Evolutionary conservation across 2,797 vertebrate species (phyloP).

Genomic region (Netta rufina): DNA sequence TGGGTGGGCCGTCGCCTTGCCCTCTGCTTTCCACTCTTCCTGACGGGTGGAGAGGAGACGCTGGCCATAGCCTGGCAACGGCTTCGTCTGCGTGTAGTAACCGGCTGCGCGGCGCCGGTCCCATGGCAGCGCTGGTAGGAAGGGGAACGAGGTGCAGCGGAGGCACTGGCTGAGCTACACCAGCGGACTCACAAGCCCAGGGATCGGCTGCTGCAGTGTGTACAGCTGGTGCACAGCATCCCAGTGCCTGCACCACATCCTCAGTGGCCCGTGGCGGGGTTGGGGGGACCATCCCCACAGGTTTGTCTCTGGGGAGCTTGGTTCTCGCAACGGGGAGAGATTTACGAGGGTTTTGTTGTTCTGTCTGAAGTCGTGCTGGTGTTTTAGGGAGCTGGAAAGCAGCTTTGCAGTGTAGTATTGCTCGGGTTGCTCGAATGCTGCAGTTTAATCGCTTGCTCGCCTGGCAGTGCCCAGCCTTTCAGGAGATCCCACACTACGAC

Average conservation of each 20-base stretch:
- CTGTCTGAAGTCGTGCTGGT: background rate
- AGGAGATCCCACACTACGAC: rapidly evolving
- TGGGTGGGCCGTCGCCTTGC: background rate
- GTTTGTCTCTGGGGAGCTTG: background rate
- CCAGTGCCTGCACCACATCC: background rate
- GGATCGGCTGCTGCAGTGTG: background rate
- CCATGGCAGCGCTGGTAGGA: background rate
- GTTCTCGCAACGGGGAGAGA: rapidly evolving
- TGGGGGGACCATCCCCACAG: background rate
- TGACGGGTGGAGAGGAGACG: background rate
- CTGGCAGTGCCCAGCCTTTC: background rate
- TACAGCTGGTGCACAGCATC: background rate
- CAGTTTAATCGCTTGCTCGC: background rate
- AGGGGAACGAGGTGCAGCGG: background rate
- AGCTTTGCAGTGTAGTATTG: background rate
- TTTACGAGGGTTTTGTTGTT: background rate
- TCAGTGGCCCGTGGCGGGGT: background rate
- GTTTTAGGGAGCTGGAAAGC: background rate
- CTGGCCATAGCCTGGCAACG: slow-evolving; percentile 57
- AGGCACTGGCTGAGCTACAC: background rate
- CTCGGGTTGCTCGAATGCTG: background rate
- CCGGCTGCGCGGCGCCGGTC: background rate
- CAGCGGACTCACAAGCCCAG: rapidly evolving
- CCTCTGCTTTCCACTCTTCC: background rate
- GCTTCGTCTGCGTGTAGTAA: background rate